Percentiles rank a stretch among this genome's conserved stretches.
Conservation (phyloP, 2,113 vertebrate genomes). For the Psophia crepitans region DNA sequence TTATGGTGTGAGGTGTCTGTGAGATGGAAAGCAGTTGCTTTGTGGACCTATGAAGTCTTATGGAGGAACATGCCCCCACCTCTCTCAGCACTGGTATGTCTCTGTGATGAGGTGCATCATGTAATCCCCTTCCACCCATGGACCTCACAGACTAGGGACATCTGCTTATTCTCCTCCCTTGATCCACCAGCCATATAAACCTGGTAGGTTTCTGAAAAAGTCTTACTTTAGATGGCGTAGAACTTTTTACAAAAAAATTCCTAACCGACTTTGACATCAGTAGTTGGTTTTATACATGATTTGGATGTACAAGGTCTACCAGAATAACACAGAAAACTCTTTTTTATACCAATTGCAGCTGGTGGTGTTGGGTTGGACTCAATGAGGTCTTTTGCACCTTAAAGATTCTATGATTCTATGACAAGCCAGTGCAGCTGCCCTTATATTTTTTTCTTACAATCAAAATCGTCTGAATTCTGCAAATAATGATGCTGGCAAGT, state of each 20-base stretch:
- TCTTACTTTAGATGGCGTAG: background rate
- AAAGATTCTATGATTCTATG: too few relatives aligned
- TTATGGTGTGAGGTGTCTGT: background rate
- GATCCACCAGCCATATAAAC: background rate
- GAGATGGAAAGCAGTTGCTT: background rate
- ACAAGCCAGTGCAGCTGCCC: background rate
- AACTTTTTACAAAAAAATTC: background rate
- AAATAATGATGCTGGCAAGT: background rate
- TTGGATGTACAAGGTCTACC: background rate
- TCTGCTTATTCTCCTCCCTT: background rate
- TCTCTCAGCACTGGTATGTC: background rate
- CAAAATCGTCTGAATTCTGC: background rate
- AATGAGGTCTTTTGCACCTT: too few relatives aligned
- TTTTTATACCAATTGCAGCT: background rate
- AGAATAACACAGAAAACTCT: background rate
- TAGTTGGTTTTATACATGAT: background rate
- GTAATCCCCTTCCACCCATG: accelerated
- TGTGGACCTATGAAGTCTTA: background rate
- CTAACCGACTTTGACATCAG: background rate
- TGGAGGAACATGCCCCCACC: background rate
- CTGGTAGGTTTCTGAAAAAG: background rate
- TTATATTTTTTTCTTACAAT: background rate
- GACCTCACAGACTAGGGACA: background rate
- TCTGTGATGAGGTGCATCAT: background rate
- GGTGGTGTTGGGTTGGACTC: too few relatives aligned